phyloP scores from a whole-genome alignment of 2,113 vertebrate genomes.

The Oxyura jamaicensis region DNA sequence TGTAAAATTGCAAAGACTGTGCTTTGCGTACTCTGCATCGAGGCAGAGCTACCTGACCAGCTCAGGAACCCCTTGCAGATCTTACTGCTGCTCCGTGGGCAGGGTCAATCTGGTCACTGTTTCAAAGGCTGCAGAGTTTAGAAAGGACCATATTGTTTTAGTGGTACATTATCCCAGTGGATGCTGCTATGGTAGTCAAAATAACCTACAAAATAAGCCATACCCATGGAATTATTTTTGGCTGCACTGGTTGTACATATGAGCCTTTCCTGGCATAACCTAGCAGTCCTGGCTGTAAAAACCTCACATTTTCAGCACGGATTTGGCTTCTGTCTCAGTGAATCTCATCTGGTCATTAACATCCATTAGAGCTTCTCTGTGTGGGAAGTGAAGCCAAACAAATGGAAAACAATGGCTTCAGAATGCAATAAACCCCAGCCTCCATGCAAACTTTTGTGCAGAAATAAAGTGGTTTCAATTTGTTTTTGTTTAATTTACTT shows the following conservation, averaged over 20 bases:
- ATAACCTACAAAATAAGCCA: not conserved
- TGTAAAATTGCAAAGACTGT: not conserved
- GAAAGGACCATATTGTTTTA: not conserved
- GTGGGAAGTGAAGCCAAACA: not conserved
- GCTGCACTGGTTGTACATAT: not conserved
- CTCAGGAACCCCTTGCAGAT: not conserved
- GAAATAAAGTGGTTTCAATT: not conserved
- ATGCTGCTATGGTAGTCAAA: not conserved
- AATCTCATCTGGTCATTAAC: not conserved
- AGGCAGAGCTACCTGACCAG: not conserved
- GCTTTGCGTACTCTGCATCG: not conserved
- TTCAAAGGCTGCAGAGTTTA: not conserved
- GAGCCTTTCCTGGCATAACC: not conserved
- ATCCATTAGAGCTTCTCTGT: not conserved
- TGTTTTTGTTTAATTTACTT: not conserved
- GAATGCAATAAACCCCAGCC: not conserved
- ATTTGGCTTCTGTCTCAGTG: not conserved
- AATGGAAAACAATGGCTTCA: not conserved
- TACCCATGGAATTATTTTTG: not conserved
- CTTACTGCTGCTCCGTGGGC: not conserved
- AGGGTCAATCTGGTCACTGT: not conserved
- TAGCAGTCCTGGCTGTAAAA: not conserved
- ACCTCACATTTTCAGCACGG: not conserved
- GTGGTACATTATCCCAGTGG: not conserved
- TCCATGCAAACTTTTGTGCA: not conserved